Percentiles rank a stretch among this genome's conserved stretches.
phyloP scores from a whole-genome alignment of 2,113 vertebrate species.

The Nycticorax nycticorax region DNA sequence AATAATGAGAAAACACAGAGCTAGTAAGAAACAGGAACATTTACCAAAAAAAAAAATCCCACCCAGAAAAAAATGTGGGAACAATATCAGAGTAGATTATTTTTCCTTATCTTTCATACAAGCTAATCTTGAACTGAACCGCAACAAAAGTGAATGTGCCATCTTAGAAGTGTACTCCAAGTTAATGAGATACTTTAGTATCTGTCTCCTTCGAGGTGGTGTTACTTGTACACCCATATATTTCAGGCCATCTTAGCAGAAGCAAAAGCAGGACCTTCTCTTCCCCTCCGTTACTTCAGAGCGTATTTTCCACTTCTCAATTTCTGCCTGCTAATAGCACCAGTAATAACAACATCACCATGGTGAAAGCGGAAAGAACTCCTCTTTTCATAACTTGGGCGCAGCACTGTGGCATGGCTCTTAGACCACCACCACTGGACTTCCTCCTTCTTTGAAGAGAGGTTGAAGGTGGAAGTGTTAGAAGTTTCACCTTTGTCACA shows the following conservation, averaged over 20 bases:
- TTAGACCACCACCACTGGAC: not conserved
- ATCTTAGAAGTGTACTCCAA: not conserved
- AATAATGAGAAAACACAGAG: not conserved
- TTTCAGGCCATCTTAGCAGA: not conserved
- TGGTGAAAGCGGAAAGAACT: not conserved
- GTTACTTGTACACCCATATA: not conserved
- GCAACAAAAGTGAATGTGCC: not conserved
- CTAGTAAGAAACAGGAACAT: not conserved
- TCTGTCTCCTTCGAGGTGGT: not conserved
- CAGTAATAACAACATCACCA: not conserved
- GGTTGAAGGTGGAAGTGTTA: not conserved
- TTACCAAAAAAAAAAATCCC: not conserved
- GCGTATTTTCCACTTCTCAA: not conserved
- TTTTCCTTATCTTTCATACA: not conserved
- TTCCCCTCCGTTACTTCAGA: not conserved
- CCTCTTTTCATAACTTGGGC: not conserved
- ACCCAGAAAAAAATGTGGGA: not conserved
- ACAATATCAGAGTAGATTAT: not conserved
- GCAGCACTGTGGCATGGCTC: not conserved
- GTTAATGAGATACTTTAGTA: not conserved
- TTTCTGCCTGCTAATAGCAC: not conserved
- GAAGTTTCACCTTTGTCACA: not conserved
- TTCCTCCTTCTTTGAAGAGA: not conserved
- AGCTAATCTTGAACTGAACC: not conserved
- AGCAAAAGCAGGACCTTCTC: not conserved